These are phyloP conservation scores for Tenrec ecaudatus DNA, from an alignment of 2,113 vertebrate species.

Conservation along the genomic window DNA sequence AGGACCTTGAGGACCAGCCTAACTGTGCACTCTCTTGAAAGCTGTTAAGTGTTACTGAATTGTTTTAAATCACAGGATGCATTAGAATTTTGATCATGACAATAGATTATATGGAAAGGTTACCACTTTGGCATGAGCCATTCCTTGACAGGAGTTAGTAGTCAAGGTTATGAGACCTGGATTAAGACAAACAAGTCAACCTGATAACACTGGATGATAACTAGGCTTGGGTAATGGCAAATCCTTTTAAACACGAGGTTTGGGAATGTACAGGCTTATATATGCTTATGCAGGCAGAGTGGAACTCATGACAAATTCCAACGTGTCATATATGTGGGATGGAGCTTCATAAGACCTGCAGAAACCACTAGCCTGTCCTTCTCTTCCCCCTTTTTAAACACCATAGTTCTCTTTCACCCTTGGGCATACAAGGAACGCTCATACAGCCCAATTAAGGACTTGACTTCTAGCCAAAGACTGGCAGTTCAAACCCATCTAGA, in stretches of 20 bases:
- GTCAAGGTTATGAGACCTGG: too few relatives aligned
- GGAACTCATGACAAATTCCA: neutral
- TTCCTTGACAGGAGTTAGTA: too few relatives aligned
- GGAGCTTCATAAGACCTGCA: neutral
- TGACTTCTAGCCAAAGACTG: neutral
- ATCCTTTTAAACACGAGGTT: neutral
- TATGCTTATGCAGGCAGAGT: neutral
- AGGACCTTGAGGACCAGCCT: too few relatives aligned
- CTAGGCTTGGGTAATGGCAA: neutral
- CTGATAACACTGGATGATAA: neutral
- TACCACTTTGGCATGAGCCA: too few relatives aligned
- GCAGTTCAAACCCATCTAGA: neutral
- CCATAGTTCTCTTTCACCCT: slow-evolving; percentile 15
- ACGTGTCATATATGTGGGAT: neutral
- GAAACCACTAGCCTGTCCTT: neutral
- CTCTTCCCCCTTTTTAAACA: neutral
- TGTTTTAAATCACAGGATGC: too few relatives aligned
- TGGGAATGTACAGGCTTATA: neutral
- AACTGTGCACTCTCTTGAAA: too few relatives aligned
- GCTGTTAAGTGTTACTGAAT: too few relatives aligned
- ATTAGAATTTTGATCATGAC: too few relatives aligned
- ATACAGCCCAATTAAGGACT: neutral
- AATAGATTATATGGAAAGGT: too few relatives aligned
- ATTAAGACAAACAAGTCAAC: too few relatives aligned
- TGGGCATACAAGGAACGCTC: neutral